Evolutionary conservation across 2,888 invertebrate genomes (phyloP).

Genomic region (Eurytoma californica): DNA sequence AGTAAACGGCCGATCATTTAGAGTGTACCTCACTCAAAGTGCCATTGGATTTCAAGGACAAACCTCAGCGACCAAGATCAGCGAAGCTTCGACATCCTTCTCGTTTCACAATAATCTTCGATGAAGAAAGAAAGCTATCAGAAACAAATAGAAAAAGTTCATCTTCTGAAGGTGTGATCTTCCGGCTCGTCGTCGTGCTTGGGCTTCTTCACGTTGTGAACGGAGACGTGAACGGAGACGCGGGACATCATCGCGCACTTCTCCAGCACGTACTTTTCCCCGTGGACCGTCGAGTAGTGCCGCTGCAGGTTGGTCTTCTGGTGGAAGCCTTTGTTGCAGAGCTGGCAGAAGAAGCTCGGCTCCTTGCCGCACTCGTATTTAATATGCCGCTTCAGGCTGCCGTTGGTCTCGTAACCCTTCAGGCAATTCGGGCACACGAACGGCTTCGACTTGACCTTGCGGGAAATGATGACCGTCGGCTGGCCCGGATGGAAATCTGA

Average conservation of each 20-base stretch:
- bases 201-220: constrained; percentile 36
- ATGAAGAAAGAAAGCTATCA: no score
- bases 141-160: no score
- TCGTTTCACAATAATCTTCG: neutral
- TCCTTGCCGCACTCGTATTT: constrained; percentile 86
- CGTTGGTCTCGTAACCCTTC: constrained; percentile 77
- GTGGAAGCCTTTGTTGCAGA: constrained; percentile 81
- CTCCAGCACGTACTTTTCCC: constrained; percentile 8
- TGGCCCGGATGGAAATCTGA: neutral
- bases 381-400: constrained; percentile 85
- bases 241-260: neutral
- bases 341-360: constrained; percentile 83
- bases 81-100: constrained; percentile 1
- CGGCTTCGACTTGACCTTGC: neutral
- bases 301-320: constrained; percentile 76
- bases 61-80: constrained; percentile 6
- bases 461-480: constrained; percentile 1
- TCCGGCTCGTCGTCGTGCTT: neutral
- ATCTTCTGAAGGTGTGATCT: no score
- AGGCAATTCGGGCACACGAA: constrained; percentile 60
- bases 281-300: constrained; percentile 69
- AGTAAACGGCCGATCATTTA: no score
- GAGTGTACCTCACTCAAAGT: no score
- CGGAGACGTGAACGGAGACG: constrained; percentile 11
- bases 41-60: neutral